A percentile compares a stretch with the other conserved stretches of the same genome.
Evolutionary conservation across 1,140 invertebrate species (phyloP).

Genomic region (Myzus persicae): DNA sequence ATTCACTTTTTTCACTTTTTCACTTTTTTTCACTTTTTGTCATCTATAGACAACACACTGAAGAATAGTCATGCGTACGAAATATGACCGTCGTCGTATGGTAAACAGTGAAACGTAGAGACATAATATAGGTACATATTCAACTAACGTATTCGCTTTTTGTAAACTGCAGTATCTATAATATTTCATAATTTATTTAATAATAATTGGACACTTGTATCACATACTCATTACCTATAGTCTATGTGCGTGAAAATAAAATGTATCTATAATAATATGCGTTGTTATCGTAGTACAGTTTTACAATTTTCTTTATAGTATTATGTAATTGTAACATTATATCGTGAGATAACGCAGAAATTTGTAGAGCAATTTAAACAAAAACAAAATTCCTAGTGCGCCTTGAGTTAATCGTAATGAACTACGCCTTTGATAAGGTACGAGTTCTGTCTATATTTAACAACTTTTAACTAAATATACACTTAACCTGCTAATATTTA

Average conservation of each 20-base stretch:
- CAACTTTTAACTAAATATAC: not conserved
- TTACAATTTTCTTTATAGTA: not conserved
- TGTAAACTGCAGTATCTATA: not conserved
- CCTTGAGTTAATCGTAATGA: not conserved
- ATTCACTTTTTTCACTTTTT: too few relatives aligned
- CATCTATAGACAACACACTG: not conserved
- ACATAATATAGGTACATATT: not conserved
- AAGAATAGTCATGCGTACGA: not conserved
- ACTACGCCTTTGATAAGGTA: not conserved
- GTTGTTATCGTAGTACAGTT: not conserved
- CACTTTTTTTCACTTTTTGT: not conserved
- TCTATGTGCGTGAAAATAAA: not conserved
- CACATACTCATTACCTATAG: not conserved
- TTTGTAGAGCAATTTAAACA: not conserved
- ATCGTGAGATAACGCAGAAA: not conserved
- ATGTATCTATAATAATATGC: not conserved
- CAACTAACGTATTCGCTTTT: not conserved
- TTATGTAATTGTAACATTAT: not conserved
- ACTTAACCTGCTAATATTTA: not conserved
- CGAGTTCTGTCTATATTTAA: not conserved
- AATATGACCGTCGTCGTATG: not conserved
- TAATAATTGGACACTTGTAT: not conserved
- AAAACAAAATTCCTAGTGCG: not conserved
- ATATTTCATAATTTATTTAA: not conserved
- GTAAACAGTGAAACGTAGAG: not conserved